Evolutionary conservation across 2,797 vertebrate species (phyloP).

Genomic region (Tinamus major): DNA sequence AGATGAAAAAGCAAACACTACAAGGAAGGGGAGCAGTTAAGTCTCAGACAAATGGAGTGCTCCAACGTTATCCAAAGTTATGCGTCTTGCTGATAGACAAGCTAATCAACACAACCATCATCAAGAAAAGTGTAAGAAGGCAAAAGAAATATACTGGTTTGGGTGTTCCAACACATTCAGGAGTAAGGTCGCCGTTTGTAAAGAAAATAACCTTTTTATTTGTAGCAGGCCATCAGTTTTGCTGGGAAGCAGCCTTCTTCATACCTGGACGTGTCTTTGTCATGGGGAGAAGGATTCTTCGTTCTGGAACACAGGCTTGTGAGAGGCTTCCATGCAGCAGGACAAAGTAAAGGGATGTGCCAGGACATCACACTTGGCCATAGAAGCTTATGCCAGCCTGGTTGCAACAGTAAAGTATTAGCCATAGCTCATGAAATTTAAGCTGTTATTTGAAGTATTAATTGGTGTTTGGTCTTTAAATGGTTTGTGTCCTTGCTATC

Average conservation of each 20-base stretch:
- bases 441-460: not conserved
- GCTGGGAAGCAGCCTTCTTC: not conserved
- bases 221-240: not conserved
- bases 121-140: accelerated
- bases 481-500: not conserved
- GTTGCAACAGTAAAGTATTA: not conserved
- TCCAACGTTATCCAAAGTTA: not conserved
- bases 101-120: not conserved
- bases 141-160: not conserved
- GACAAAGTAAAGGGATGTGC: not conserved
- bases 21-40: not conserved
- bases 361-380: not conserved
- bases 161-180: not conserved
- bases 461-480: not conserved
- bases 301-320: not conserved
- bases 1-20: not conserved
- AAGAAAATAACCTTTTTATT: not conserved
- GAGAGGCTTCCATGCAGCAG: not conserved
- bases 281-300: not conserved
- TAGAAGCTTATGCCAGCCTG: not conserved
- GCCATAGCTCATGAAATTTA: not conserved
- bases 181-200: not conserved
- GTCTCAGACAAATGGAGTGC: not conserved
- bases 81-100: not conserved
- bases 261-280: not conserved